Percentiles rank a stretch among this genome's conserved stretches.
Conservation (phyloP, 2,113 vertebrate genomes). For the Tamias sibiricus region DNA sequence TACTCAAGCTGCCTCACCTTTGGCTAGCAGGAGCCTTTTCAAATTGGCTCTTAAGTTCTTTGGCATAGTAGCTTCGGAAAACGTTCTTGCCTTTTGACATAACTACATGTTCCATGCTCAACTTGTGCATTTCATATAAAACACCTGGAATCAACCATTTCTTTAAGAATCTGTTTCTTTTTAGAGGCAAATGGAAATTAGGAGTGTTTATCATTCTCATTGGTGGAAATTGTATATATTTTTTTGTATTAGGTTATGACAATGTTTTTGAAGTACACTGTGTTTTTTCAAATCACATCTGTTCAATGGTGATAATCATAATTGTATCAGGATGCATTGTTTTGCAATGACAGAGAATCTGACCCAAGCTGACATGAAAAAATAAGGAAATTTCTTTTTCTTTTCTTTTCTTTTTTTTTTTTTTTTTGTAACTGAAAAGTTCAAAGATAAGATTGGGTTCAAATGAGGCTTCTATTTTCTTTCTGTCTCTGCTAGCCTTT, state of each 20-base stretch:
- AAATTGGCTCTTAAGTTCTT: neutral
- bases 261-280: neutral
- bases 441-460: neutral
- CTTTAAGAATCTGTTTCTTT: conserved; percentile 2
- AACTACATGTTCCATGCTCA: neutral
- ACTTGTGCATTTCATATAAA: neutral
- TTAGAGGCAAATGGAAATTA: conserved; percentile 7
- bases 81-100: conserved; percentile 12
- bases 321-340: neutral
- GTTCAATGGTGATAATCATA: conserved; percentile 9
- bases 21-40: neutral
- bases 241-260: neutral
- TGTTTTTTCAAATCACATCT: conserved; percentile 47
- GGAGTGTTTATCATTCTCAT: neutral
- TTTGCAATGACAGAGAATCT: conserved; percentile 19
- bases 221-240: neutral
- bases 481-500: conserved; percentile 23
- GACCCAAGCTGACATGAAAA: conserved; percentile 22
- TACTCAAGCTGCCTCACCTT: neutral
- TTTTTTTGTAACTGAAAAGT: neutral
- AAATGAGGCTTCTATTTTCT: conserved; percentile 14
- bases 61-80: conserved; percentile 13
- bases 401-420: neutral
- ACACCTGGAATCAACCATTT: conserved; percentile 10
- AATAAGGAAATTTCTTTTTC: neutral